These are phyloP conservation scores for Zygogramma bicolorata DNA, from an alignment of 2,888 invertebrate species.

Conservation along the genomic window DNA sequence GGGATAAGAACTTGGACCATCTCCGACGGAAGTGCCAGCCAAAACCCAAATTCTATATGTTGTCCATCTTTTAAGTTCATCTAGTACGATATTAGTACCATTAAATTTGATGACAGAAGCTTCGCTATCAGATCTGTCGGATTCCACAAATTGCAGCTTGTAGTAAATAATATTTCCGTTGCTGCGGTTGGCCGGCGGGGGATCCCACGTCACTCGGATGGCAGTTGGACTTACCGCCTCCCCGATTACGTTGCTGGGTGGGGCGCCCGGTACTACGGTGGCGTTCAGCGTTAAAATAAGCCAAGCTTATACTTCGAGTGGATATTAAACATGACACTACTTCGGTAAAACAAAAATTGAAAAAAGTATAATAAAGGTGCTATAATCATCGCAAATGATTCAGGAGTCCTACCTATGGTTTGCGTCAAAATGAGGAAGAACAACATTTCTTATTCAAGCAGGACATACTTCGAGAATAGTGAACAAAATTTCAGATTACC, in stretches of 20 bases:
- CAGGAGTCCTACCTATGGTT: background rate
- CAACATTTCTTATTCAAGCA: background rate
- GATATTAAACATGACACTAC: slow-evolving; percentile 68
- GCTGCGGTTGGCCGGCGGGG: slow-evolving; percentile 90
- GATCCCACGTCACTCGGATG: slow-evolving; percentile 91
- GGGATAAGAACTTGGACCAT: slow-evolving; percentile 93
- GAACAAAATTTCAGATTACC: too few species aligned
- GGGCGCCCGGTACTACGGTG: slow-evolving; percentile 91
- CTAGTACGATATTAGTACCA: slow-evolving; percentile 83
- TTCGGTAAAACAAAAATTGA: slow-evolving; percentile 66
- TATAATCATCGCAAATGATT: slow-evolving; percentile 39
- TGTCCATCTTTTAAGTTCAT: slow-evolving; percentile 94
- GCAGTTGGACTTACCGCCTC: slow-evolving; percentile 89
- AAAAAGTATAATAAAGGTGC: slow-evolving; percentile 64
- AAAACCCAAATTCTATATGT: slow-evolving; percentile 97
- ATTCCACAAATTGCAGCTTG: slow-evolving; percentile 91
- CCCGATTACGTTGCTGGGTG: slow-evolving; percentile 94
- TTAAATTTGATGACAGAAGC: slow-evolving; percentile 85
- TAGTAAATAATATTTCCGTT: slow-evolving; percentile 95
- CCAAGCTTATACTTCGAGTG: slow-evolving; percentile 49
- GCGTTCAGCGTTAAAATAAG: slow-evolving; percentile 47
- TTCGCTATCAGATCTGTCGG: slow-evolving; percentile 86
- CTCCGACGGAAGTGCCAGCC: slow-evolving; percentile 96
- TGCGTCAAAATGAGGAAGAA: too few species aligned
- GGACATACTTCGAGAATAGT: background rate